Conservation (phyloP, 64 coral and sea anemone genomes). For the Porites lutea region DNA sequence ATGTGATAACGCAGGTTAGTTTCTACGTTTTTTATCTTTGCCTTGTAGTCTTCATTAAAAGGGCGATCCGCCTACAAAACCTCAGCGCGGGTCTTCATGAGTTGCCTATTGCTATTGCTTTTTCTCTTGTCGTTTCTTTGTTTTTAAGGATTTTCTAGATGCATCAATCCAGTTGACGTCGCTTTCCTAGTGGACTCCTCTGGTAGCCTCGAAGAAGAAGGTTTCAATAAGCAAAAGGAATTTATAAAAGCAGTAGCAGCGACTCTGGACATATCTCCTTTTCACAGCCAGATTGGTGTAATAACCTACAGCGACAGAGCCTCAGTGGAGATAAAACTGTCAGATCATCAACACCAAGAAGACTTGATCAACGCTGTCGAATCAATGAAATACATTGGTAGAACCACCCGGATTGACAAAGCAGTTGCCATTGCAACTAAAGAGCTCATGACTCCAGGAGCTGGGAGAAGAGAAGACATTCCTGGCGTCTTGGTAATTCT, state of each 20-base stretch:
- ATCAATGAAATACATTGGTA: constrained; percentile 30
- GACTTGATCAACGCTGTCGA: constrained; percentile 3
- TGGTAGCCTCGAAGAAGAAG: constrained; percentile 25
- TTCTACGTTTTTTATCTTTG: neutral
- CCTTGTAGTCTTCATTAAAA: no score
- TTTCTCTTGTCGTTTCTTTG: neutral
- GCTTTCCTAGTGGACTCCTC: constrained; percentile 65
- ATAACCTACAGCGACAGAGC: constrained; percentile 75
- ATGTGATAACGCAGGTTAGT: constrained; percentile 28
- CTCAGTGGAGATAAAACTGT: constrained; percentile 43
- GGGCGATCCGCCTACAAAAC: no score
- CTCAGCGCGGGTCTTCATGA: no score
- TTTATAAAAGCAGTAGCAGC: constrained; percentile 43
- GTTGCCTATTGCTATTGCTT: no score
- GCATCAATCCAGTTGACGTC: constrained; percentile 57
- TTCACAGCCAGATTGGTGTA: constrained; percentile 30
- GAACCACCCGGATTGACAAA: constrained; percentile 66
- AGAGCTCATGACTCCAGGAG: constrained; percentile 24
- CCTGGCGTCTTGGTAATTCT: constrained; percentile 61
- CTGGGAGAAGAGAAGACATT: constrained; percentile 3
- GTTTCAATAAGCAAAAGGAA: constrained; percentile 23
- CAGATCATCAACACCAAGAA: constrained; percentile 35
- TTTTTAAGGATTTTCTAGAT: constrained; percentile 31
- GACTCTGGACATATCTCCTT: constrained; percentile 11
- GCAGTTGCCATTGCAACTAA: constrained; percentile 33